phyloP scores from a whole-genome alignment of 2,113 vertebrate species.

The Cryptotis parvus region DNA sequence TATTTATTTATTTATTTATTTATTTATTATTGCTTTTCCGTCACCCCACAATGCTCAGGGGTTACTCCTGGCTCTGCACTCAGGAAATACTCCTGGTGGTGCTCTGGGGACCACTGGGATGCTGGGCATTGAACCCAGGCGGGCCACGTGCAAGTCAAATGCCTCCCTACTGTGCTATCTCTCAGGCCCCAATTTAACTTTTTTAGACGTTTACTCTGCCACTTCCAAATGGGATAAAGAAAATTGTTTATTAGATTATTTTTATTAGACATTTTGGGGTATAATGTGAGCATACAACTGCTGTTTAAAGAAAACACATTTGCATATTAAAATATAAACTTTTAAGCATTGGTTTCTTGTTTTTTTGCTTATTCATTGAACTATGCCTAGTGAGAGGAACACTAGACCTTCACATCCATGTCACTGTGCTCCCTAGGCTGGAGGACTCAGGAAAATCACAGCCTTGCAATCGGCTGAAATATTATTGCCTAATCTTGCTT shows the following conservation, averaged over 20 bases:
- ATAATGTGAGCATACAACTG: not conserved
- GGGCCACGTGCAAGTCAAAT: no score
- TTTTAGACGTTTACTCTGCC: not conserved
- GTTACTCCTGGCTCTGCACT: no score
- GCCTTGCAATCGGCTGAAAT: not conserved
- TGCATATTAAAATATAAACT: not conserved
- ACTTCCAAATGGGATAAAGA: slow-evolving; percentile 8
- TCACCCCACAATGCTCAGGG: no score
- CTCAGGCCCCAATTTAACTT: no score
- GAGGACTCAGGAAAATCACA: not conserved
- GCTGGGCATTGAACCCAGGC: no score
- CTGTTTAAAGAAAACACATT: not conserved
- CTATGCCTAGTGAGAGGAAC: not conserved
- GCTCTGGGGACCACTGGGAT: no score
- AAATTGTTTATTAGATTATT: not conserved
- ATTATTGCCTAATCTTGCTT: not conserved
- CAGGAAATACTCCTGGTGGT: no score
- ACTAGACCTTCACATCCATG: not conserved
- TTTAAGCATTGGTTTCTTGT: not conserved
- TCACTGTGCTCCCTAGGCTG: not conserved
- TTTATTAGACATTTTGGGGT: not conserved
- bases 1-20: no score
- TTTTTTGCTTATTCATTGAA: not conserved
- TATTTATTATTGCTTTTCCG: no score
- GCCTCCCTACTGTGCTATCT: no score